Conservation (phyloP, 1,140 invertebrate genomes). For the Amphibalanus amphitrite region DNA sequence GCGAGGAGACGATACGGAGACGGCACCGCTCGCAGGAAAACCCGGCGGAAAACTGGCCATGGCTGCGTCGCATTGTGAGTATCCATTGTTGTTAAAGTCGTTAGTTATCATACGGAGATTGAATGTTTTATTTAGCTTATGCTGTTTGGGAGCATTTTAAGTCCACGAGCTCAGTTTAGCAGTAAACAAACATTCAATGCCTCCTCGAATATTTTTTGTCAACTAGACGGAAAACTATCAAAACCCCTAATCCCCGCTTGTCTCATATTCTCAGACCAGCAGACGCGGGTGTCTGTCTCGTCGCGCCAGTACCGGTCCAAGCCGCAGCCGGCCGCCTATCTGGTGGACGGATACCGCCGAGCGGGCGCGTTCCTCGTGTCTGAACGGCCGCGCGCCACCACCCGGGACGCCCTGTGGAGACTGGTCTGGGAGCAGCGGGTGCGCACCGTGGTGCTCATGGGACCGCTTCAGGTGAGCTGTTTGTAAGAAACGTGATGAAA, state of each 20-base stretch:
- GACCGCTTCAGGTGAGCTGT: neutral
- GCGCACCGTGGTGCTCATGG: neutral
- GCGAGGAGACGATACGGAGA: neutral
- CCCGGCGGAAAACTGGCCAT: neutral
- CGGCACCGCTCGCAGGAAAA: neutral
- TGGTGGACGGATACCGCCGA: neutral
- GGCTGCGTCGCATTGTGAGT: neutral
- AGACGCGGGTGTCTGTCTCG: neutral
- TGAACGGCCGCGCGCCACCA: neutral
- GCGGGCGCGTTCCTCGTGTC: neutral
- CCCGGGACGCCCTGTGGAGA: neutral
- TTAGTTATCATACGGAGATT: too few species aligned
- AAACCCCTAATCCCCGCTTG: too few species aligned
- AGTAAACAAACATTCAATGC: too few species aligned
- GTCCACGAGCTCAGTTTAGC: too few species aligned
- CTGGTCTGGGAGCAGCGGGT: neutral
- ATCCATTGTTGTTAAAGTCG: too few species aligned
- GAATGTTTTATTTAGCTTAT: too few species aligned
- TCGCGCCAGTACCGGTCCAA: neutral
- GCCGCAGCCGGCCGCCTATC: neutral
- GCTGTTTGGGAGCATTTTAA: too few species aligned
- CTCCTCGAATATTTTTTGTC: too few species aligned
- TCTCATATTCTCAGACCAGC: neutral
- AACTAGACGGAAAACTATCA: too few species aligned
- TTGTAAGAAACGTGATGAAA: too few species aligned